Conservation (phyloP, 2,113 vertebrate species). For the Atherinomorus stipes region DNA sequence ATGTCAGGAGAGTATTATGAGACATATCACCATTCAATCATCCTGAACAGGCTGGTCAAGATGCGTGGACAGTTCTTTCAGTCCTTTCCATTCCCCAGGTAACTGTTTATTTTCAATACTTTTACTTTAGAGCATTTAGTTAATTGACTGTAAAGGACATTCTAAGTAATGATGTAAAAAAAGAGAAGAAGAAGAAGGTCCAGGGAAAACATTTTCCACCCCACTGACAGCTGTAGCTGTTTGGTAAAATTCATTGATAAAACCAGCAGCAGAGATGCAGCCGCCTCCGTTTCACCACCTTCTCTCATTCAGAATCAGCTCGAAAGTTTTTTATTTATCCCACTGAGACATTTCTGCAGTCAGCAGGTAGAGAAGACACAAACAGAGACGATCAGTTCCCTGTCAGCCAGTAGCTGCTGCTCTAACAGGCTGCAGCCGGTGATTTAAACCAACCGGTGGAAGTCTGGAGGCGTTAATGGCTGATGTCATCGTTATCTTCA, state of each 20-base stretch:
- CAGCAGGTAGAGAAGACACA: background rate
- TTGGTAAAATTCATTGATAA: conserved; percentile 64
- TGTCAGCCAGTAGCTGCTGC: background rate
- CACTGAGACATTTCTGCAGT: background rate
- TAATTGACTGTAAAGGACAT: no score
- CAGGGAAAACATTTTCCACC: no score
- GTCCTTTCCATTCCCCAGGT: no score
- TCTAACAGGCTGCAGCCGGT: background rate
- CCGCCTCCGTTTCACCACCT: conserved; percentile 17
- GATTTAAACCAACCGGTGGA: background rate
- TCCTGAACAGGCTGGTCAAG: no score
- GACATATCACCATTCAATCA: no score
- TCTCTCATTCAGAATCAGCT: conserved; percentile 73
- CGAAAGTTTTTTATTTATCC: background rate
- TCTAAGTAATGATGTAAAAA: no score
- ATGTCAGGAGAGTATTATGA: no score
- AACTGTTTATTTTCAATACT: no score
- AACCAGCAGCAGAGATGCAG: conserved; percentile 37
- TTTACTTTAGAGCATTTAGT: no score
- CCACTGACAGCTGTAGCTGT: background rate
- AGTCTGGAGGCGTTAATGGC: background rate
- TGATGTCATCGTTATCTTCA: background rate
- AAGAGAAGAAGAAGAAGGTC: no score
- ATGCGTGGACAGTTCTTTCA: no score
- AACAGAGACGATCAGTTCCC: background rate